phyloP scores from a whole-genome alignment of 2,113 vertebrate species.

The Indicator indicator region DNA sequence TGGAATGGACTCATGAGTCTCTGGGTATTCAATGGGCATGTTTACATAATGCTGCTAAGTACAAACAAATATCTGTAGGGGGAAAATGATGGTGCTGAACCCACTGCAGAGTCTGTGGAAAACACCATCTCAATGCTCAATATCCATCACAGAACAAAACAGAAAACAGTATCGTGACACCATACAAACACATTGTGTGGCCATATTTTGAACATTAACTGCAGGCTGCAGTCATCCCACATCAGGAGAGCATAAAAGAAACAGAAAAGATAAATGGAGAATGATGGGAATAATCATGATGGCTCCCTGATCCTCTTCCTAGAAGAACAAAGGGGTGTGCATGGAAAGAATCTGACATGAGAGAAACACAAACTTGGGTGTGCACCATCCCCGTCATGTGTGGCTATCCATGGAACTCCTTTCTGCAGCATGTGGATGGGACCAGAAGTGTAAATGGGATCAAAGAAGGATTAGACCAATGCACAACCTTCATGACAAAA shows the following conservation, averaged over 20 bases:
- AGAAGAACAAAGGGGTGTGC: background rate
- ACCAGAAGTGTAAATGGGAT: background rate
- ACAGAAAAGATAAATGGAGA: background rate
- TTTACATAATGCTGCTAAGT: background rate
- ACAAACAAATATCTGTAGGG: background rate
- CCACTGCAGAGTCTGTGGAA: background rate
- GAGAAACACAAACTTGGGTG: rapidly evolving
- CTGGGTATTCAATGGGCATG: background rate
- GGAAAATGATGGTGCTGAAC: background rate
- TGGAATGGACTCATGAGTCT: background rate
- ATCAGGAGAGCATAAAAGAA: background rate
- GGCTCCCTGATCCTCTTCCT: background rate
- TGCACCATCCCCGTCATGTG: rapidly evolving
- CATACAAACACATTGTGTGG: too few relatives aligned
- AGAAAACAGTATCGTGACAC: background rate
- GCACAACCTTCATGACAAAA: background rate
- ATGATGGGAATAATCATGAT: background rate
- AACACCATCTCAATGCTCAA: background rate
- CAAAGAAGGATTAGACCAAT: background rate
- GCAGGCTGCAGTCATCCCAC: background rate
- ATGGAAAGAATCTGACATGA: background rate
- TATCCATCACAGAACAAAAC: background rate
- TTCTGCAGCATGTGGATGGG: rapidly evolving
- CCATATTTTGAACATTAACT: background rate
- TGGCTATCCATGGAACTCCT: background rate